phyloP scores from a whole-genome alignment of 2,113 vertebrate species.

The Papio anubis region DNA sequence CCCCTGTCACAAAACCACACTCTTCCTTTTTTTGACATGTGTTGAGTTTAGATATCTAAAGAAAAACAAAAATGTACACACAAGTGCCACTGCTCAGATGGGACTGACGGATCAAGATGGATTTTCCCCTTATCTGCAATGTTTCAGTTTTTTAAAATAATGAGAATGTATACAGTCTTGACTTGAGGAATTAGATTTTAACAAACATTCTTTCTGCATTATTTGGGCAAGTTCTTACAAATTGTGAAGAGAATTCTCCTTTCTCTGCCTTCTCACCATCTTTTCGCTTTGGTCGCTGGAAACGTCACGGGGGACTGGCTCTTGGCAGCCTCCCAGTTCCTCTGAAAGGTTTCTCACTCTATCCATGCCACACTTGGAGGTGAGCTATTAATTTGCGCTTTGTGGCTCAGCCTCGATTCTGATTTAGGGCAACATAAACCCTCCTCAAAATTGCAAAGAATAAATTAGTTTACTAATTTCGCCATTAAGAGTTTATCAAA shows the following conservation, averaged over 20 bases:
- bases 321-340: not conserved
- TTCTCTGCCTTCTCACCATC: not conserved
- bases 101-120: not conserved
- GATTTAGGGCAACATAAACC: slow-evolving; percentile 83
- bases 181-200: not conserved
- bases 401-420: slow-evolving; percentile 68
- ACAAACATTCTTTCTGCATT: not conserved
- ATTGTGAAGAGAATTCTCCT: not conserved
- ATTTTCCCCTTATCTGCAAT: not conserved
- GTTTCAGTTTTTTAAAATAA: not conserved
- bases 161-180: not conserved
- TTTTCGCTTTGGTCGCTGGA: not conserved
- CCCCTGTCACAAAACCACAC: not conserved
- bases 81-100: too few relatives aligned
- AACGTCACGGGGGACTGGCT: accelerated
- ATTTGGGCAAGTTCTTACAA: not conserved
- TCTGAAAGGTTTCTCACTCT: slow-evolving; percentile 16
- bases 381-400: slow-evolving; percentile 79
- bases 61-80: not conserved
- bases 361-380: slow-evolving; percentile 56
- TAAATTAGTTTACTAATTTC: slow-evolving; percentile 86
- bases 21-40: not conserved
- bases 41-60: not conserved
- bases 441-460: slow-evolving; percentile 76
- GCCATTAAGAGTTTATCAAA: slow-evolving; percentile 84